These are phyloP conservation scores for Hippocampus abdominalis DNA, from an alignment of 2,113 vertebrate species.

Conservation along the genomic window DNA sequence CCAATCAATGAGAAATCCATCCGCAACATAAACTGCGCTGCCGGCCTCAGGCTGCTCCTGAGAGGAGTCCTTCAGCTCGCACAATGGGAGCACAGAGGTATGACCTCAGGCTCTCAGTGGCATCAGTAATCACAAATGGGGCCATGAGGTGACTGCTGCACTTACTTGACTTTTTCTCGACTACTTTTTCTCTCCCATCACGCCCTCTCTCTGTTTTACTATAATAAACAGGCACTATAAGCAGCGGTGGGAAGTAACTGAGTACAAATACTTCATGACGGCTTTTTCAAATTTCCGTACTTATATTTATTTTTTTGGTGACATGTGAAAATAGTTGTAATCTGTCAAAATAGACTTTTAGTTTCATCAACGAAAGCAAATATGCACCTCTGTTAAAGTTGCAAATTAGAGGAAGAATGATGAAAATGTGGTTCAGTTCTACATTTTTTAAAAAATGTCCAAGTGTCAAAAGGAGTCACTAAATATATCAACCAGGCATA, in stretches of 20 bases:
- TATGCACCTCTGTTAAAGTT: too few species aligned
- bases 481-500: too few species aligned
- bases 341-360: too few species aligned
- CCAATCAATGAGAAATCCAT: conserved; percentile 70
- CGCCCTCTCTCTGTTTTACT: background rate
- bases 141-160: conserved; percentile 40
- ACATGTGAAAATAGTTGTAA: too few species aligned
- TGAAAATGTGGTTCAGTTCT: too few species aligned
- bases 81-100: conserved; percentile 52
- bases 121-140: conserved; percentile 49
- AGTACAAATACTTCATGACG: too few species aligned
- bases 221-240: background rate
- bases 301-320: too few species aligned
- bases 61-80: conserved; percentile 56
- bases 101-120: conserved; percentile 44
- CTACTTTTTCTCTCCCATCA: conserved; percentile 3
- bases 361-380: too few species aligned
- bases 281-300: too few species aligned
- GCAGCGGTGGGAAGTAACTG: background rate
- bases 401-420: too few species aligned
- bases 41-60: conserved; percentile 59
- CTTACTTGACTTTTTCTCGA: conserved; percentile 29
- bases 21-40: conserved; percentile 60
- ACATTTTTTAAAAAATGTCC: too few species aligned
- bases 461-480: too few species aligned